A percentile compares a stretch with the other conserved stretches of the same genome.
These are phyloP conservation scores for Apantesis nais DNA, from an alignment of 2,888 invertebrate genomes.

Conservation along the genomic window DNA sequence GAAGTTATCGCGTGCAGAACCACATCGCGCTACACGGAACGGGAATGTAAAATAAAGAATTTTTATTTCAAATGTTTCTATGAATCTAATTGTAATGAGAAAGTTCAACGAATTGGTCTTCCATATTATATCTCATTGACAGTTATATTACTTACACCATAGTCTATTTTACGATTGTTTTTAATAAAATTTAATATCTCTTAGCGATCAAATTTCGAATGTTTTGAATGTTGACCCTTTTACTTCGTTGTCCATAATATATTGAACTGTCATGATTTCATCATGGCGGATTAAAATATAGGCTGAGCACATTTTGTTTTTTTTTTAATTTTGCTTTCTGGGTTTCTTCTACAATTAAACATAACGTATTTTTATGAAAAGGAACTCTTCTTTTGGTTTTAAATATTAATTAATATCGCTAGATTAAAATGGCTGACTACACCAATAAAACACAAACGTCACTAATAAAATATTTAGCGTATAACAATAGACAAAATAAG, in stretches of 20 bases:
- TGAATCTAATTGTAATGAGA: slow-evolving; percentile 38
- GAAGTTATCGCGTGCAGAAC: slow-evolving; percentile 39
- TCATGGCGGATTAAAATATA: too few relatives aligned
- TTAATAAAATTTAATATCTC: neutral
- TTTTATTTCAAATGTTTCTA: slow-evolving; percentile 42
- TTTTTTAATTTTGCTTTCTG: too few relatives aligned
- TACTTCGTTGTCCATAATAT: neutral
- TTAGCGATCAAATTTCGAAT: neutral
- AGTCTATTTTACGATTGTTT: slow-evolving; percentile 6
- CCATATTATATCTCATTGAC: slow-evolving; percentile 19
- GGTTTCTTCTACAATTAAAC: too few relatives aligned
- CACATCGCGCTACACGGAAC: slow-evolving; percentile 44
- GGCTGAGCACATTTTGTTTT: too few relatives aligned
- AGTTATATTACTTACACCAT: slow-evolving; percentile 17
- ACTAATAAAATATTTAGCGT: neutral
- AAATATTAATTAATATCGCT: neutral
- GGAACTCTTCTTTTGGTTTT: too few relatives aligned
- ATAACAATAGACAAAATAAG: neutral
- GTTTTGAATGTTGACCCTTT: too few relatives aligned
- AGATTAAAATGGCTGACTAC: neutral
- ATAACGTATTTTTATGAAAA: too few relatives aligned
- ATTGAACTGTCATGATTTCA: neutral
- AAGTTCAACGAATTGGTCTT: slow-evolving; percentile 32
- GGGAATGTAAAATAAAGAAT: slow-evolving; percentile 48
- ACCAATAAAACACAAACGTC: neutral